Evolutionary conservation across 2,113 vertebrate species (phyloP), one percentile per base, ranked within the genome.

Genomic region (Pomatorhinus ruficollis): DNA sequence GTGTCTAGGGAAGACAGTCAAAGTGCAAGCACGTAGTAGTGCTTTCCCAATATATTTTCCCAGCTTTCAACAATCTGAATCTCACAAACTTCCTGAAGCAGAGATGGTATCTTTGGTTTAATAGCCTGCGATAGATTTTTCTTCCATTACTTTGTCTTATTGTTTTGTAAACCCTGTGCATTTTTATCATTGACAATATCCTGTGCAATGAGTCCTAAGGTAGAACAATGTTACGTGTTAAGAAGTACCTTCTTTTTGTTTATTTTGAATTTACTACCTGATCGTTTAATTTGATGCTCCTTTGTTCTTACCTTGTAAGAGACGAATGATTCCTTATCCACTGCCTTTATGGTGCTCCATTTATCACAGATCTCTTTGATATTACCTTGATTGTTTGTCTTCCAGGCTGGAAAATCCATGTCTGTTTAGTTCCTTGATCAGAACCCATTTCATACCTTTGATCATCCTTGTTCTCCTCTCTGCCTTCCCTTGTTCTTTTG

Each of bases 21-120:
- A 93, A 93, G 42, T 53, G 54, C 79, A 93, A 83, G 68, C 90
- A 89, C 3, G 0, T 80, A 42, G 15, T 42, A 74, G 39, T 66
- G 76, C 30, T 89, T 92, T 95, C 86, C 83, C 80, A 81, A 24
- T 89, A 56, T 90, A 86, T 95, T 97, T 95, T 93, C 83, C 86
- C 60, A 92, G 83, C 64, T 92, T 95, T 89, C 93, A 74, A 68
- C 86, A 96, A 75, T 95, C 86, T 92, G 56, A 70, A 95, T 93
- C 80, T 96, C 68, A n/a, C 89, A 92, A 95, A 89, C 95, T 96
- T 96, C 96, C 96, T 93, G 94, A 83, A 90, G 35, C 76, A 93
- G 94, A 92, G 95, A 96, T 97, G 60, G 17, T 95, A 95, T 95
- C 93, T 95, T 71, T 60, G 9, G 19, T 95, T 88, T 95, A 96